Base-by-base conservation (phyloP, 2,113 vertebrate genomes). In the Pterocles burchelli region DNA sequence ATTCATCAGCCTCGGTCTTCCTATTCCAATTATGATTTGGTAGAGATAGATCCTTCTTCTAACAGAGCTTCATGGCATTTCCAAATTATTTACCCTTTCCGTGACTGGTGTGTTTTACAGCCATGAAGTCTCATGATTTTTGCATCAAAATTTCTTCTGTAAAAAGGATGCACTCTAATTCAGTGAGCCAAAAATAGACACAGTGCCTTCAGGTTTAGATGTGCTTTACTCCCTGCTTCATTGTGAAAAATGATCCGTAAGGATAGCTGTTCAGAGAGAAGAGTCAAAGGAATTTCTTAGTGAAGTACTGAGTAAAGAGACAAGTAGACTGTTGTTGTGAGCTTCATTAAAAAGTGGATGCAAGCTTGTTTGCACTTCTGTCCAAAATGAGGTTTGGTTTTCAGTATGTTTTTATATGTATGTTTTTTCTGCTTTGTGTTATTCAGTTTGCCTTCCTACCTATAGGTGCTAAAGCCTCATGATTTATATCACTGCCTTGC, bases 11-110 rank as follows among this genome's bases (percentile, higher is more conserved):
- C 57, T 75, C 45, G 33, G 34, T 88, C 65, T 77, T 84, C 79
- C 88, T 68, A 89, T 67, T 66, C 76, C 68, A 94, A 41, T 85
- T 90, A 67, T 17, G 36, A 84, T 62, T 95, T 90, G 67, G 80
- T 81, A 80, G 68, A 81, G 61, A 82, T 49, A 74, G 88, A 77
- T 33, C 15, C 34, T 75, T 34, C 72, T 79, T 63, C 52, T 68
- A 66, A 74, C 45, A 71, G 45, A 49, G 41, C 57, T 90, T 70
- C 34, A 11, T 68, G 65, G 28, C 57, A 63, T 51, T 79, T 83
- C 62, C 74, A 76, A 66, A 58, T 79, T 61, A 58, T 88, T 90
- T 55, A 51, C 75, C 29, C 17, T 62, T 74, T 74, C 51, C 51
- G 1, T 81, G 70, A 88, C 48, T 83, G 82, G 86, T 6, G 36